Conservation (phyloP, 2,113 vertebrate species). For the Camelus dromedarius region DNA sequence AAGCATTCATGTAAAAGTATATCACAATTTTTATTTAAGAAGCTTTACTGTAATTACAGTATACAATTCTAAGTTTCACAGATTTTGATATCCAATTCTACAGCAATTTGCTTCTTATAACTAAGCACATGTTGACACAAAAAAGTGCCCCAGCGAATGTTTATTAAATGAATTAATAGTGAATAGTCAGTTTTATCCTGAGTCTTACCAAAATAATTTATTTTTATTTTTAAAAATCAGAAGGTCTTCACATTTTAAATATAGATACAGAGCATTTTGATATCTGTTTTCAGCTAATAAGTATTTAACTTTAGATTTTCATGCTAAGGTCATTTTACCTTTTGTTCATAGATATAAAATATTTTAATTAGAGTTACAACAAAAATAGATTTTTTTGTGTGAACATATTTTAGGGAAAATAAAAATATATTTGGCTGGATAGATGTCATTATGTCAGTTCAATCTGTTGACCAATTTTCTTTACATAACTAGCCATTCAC, state of each 20-base stretch:
- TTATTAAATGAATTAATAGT: not conserved
- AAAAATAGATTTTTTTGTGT: not conserved
- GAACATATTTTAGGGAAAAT: not conserved
- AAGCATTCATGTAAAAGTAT: not conserved
- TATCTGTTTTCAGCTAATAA: not conserved
- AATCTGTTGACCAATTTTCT: not conserved
- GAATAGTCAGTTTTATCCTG: not conserved
- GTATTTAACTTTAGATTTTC: slow-evolving; percentile 11
- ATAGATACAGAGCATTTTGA: not conserved
- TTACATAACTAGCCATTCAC: not conserved
- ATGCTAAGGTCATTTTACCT: not conserved
- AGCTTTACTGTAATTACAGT: not conserved
- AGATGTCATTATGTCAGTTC: not conserved
- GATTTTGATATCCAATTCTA: not conserved
- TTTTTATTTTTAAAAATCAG: not conserved
- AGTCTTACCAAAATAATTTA: not conserved
- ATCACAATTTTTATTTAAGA: not conserved
- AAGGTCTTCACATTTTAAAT: not conserved
- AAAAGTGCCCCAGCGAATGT: not conserved
- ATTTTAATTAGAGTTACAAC: not conserved
- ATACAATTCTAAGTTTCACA: not conserved
- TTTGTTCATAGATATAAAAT: not conserved
- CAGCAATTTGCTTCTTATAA: not conserved
- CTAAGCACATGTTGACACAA: not conserved
- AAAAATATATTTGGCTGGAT: not conserved